A percentile compares a stretch with the other conserved stretches of the same genome.
These are phyloP conservation scores for Drosophila demipolita DNA, from an alignment of 2,888 invertebrate species.

Conservation along the genomic window DNA sequence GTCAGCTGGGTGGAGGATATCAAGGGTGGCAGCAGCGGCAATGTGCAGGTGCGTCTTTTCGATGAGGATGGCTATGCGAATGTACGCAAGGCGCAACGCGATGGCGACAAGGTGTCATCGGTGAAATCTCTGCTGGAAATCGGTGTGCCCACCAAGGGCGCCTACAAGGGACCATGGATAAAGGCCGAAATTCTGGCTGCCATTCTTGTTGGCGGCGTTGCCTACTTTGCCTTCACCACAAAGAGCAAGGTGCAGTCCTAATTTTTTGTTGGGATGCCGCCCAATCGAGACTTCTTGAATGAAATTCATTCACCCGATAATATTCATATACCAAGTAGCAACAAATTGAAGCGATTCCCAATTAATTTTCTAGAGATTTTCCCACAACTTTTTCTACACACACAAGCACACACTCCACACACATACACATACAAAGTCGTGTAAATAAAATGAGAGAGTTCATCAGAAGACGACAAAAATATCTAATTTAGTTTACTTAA, in stretches of 20 bases:
- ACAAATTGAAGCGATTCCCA: conserved; percentile 46
- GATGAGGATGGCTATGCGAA: conserved; percentile 97
- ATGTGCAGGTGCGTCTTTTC: conserved; percentile 91
- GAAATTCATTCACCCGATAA: conserved; percentile 83
- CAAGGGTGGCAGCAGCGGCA: conserved; percentile 92
- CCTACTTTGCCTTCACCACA: conserved; percentile 94
- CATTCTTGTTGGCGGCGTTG: conserved; percentile 90
- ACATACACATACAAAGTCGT: conserved; percentile 21
- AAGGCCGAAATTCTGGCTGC: conserved; percentile 96
- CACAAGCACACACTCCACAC: background rate
- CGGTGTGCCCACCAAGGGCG: conserved; percentile 90
- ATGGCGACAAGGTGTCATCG: conserved; percentile 88
- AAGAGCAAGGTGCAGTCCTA: conserved; percentile 92
- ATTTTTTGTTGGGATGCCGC: conserved; percentile 12
- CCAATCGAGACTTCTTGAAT: conserved; percentile 68
- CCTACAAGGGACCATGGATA: conserved; percentile 96
- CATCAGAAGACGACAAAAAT: conserved; percentile 4
- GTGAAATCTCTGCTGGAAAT: conserved; percentile 90
- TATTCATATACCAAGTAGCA: conserved; percentile 56
- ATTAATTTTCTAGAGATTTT: conserved; percentile 7
- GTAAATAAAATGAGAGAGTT: conserved; percentile 8
- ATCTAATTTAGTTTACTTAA: conserved; percentile 38
- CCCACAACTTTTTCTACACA: background rate
- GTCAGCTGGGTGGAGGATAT: conserved; percentile 97
- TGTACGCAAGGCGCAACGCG: conserved; percentile 92